Percentiles rank a stretch among this genome's conserved stretches.
Evolutionary conservation across 2,888 invertebrate species (phyloP).

Genomic region (Acleris emargana): DNA sequence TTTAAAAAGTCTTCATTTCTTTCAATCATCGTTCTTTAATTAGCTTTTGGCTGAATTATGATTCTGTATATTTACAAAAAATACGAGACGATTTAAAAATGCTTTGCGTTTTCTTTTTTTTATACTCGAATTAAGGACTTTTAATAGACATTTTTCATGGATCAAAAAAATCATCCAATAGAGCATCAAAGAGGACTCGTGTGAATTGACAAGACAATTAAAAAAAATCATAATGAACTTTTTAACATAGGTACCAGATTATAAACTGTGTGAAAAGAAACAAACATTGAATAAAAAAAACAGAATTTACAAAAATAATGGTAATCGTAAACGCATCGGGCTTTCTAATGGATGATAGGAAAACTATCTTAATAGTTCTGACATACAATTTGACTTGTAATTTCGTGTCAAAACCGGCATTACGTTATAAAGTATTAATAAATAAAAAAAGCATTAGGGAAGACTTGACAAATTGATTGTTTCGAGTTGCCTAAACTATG

Average conservation of each 20-base stretch:
- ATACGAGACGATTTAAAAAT: too few relatives aligned
- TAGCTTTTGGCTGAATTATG: background rate
- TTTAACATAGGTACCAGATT: too few relatives aligned
- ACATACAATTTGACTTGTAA: constrained; percentile 47
- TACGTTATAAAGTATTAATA: constrained; percentile 43
- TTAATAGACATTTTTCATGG: too few relatives aligned
- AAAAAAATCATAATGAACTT: too few relatives aligned
- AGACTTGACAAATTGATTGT: constrained; percentile 58
- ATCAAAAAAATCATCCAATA: too few relatives aligned
- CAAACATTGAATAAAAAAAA: constrained; percentile 5
- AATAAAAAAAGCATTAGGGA: constrained; percentile 48
- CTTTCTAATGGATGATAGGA: constrained; percentile 32
- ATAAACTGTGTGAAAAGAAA: constrained; percentile 1
- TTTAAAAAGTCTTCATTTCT: background rate
- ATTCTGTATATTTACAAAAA: background rate
- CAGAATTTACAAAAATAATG: constrained; percentile 20
- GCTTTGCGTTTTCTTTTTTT: too few relatives aligned
- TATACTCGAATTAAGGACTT: too few relatives aligned
- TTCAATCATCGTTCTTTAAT: constrained; percentile 3
- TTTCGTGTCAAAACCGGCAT: constrained; percentile 45
- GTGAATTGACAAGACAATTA: too few relatives aligned
- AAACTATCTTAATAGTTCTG: constrained; percentile 42
- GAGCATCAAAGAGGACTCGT: too few relatives aligned
- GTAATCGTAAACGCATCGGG: constrained; percentile 14
- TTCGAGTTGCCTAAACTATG: constrained; percentile 39